Conservation (phyloP, 2,888 invertebrate species). For the Prosopocoilus inquinatus region DNA sequence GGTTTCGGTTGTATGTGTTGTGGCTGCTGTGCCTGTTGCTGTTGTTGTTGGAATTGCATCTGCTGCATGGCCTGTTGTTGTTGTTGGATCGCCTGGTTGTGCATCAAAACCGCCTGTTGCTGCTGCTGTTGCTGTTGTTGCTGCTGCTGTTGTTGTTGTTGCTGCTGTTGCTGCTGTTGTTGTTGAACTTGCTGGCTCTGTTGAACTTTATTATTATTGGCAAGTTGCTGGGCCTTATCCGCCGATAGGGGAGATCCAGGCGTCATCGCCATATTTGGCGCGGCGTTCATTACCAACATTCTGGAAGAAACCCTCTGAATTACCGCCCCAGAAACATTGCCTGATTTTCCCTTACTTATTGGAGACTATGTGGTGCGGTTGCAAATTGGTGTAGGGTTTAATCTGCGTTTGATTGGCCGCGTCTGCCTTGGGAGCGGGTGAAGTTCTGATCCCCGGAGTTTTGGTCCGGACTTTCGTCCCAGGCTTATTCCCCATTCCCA, state of each 20-base stretch:
- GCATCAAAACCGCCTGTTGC: constrained; percentile 26
- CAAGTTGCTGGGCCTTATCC: constrained; percentile 56
- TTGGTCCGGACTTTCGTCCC: constrained; percentile 70
- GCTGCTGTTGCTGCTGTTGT: constrained; percentile 54
- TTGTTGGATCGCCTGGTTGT: constrained; percentile 30
- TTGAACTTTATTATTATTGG: constrained; percentile 50
- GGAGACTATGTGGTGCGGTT: constrained; percentile 53
- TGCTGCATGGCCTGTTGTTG: constrained; percentile 40
- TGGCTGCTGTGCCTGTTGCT: constrained; percentile 46
- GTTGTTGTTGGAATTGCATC: constrained; percentile 41
- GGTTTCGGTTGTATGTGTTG: constrained; percentile 58
- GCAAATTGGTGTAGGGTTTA: constrained; percentile 54
- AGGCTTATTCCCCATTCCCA: constrained; percentile 53
- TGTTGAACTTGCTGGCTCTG: constrained; percentile 55
- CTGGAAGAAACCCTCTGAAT: constrained; percentile 36
- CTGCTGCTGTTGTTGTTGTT: constrained; percentile 53
- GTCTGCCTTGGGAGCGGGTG: constrained; percentile 74
- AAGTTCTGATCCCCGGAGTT: constrained; percentile 60
- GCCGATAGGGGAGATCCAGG: constrained; percentile 57
- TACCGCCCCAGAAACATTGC: background rate
- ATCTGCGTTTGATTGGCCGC: constrained; percentile 71
- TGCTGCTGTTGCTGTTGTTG: constrained; percentile 35
- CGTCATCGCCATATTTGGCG: constrained; percentile 58
- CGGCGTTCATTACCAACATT: constrained; percentile 59
- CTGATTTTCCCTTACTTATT: constrained; percentile 52